Conservation (phyloP, 2,888 invertebrate species). For the Corbicula japonica region DNA sequence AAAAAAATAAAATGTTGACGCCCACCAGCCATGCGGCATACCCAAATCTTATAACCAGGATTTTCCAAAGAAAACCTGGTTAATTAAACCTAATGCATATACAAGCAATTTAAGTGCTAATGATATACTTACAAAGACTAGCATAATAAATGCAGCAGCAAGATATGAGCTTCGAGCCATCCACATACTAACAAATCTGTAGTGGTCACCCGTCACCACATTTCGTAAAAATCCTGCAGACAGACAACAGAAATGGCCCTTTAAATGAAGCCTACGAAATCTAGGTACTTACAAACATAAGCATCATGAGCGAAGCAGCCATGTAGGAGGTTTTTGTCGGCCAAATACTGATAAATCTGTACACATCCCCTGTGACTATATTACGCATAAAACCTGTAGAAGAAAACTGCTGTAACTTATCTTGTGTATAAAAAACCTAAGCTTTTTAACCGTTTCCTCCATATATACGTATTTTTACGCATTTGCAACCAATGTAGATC, state of each 20-base stretch:
- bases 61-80: too few relatives aligned
- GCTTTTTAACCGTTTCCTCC: too few relatives aligned
- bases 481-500: too few relatives aligned
- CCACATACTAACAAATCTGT: slow-evolving; percentile 98
- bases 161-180: slow-evolving; percentile 98
- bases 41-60: too few relatives aligned
- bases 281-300: slow-evolving; percentile 96
- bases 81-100: too few relatives aligned
- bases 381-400: slow-evolving; percentile 89
- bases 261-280: background rate
- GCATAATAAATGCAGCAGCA: slow-evolving; percentile 98
- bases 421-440: background rate
- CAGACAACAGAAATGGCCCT: slow-evolving; percentile 2
- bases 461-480: too few relatives aligned
- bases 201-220: slow-evolving; percentile 99
- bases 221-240: slow-evolving; percentile 89
- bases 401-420: background rate
- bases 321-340: slow-evolving; percentile 97
- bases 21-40: too few relatives aligned
- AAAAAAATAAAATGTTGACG: too few relatives aligned
- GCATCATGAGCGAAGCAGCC: slow-evolving; percentile 98
- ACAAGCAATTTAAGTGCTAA: too few relatives aligned
- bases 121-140: slow-evolving; percentile 98
- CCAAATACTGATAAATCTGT: slow-evolving; percentile 98
- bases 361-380: slow-evolving; percentile 99